These are phyloP conservation scores for Pipistrellus kuhlii DNA, from an alignment of 2,797 vertebrate species.

Conservation along the genomic window DNA sequence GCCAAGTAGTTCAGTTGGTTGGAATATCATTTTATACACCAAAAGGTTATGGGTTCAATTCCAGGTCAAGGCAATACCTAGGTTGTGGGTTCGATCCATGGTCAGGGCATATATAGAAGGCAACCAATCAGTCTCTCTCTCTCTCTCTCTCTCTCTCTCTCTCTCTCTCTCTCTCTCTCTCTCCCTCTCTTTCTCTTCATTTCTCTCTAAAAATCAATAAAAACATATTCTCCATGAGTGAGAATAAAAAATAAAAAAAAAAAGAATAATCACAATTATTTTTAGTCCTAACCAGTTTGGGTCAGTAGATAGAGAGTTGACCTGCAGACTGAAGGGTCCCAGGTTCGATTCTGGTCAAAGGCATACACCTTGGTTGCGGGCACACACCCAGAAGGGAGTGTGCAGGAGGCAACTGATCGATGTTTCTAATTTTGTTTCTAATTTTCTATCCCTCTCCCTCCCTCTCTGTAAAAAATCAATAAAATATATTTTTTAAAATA, in stretches of 20 bases:
- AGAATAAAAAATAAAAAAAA: neutral
- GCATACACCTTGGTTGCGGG: too few species aligned
- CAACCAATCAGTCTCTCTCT: neutral
- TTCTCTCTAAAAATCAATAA: neutral
- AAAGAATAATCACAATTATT: neutral
- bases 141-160: neutral
- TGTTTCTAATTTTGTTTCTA: too few species aligned
- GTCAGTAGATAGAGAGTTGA: too few species aligned
- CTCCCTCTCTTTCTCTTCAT: neutral
- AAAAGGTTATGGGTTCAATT: neutral
- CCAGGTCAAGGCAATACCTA: neutral
- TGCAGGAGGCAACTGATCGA: too few species aligned
- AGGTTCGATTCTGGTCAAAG: too few species aligned
- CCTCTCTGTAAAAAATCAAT: too few species aligned
- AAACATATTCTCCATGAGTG: neutral
- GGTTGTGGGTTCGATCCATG: neutral
- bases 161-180: too few species aligned
- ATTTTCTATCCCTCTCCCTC: too few species aligned
- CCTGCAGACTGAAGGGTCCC: too few species aligned
- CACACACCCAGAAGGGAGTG: too few species aligned
- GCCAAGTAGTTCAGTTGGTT: neutral
- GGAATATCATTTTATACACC: neutral
- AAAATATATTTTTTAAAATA: too few species aligned
- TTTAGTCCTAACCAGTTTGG: neutral
- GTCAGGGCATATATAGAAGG: neutral